Percentiles rank a stretch among this genome's conserved stretches.
Conservation (phyloP, 92 coral and sea anemone species). For the Epizoanthus fatuus region DNA sequence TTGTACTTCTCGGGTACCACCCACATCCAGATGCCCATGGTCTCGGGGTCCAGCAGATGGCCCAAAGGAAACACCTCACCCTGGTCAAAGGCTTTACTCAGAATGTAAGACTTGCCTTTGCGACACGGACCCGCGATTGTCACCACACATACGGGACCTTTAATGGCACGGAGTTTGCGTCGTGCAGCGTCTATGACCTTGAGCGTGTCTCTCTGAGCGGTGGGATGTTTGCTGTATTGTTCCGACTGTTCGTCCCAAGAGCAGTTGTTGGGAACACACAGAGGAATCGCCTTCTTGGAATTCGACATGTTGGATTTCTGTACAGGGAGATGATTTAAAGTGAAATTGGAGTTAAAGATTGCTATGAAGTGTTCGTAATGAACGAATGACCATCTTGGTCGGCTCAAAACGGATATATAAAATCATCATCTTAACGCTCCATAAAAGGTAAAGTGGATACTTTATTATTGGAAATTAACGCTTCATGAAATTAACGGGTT, state of each 20-base stretch:
- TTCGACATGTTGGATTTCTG: neutral
- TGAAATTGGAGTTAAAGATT: too few relatives aligned
- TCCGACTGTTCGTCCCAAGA: constrained; percentile 66
- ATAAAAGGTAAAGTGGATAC: too few relatives aligned
- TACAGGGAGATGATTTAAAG: too few relatives aligned
- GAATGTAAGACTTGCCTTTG: constrained; percentile 87
- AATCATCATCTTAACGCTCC: too few relatives aligned
- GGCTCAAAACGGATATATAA: too few relatives aligned
- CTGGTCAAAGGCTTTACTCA: constrained; percentile 79
- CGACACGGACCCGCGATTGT: constrained; percentile 90
- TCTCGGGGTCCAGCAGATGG: constrained; percentile 84
- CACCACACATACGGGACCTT: constrained; percentile 81
- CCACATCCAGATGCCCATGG: constrained; percentile 95
- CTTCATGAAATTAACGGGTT: too few relatives aligned
- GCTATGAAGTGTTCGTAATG: too few relatives aligned
- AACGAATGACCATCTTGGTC: too few relatives aligned
- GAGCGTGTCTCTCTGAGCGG: constrained; percentile 56
- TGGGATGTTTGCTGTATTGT: constrained; percentile 40
- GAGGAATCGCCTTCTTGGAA: constrained; percentile 50
- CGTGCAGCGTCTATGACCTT: constrained; percentile 67
- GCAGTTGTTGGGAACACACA: constrained; percentile 83
- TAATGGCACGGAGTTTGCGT: constrained; percentile 61
- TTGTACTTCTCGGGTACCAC: constrained; percentile 65
- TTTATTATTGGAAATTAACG: too few relatives aligned
- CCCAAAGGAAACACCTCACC: constrained; percentile 84